Conservation (phyloP, 2,797 vertebrate species). For the Macropodus opercularis region DNA sequence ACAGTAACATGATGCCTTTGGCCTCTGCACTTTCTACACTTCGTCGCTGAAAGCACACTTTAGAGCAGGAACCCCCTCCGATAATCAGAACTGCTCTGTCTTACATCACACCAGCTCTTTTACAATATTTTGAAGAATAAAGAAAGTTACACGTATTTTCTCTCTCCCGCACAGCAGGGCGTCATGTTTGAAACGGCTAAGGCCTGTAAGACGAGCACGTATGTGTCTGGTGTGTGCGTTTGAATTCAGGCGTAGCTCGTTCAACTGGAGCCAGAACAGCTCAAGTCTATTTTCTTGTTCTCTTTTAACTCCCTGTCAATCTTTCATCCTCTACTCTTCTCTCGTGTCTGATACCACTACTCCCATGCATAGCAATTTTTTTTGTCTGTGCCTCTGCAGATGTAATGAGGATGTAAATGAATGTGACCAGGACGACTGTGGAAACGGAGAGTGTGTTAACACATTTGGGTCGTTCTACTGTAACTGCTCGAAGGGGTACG, state of each 20-base stretch:
- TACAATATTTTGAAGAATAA: conserved; percentile 48
- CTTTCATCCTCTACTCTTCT: conserved; percentile 35
- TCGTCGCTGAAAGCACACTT: conserved; percentile 30
- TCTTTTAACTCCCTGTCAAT: conserved; percentile 19
- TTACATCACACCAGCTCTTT: conserved; percentile 14
- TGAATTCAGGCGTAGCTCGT: conserved; percentile 15
- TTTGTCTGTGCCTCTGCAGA: conserved; percentile 70
- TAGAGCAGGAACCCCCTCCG: background rate
- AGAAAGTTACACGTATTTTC: conserved; percentile 38
- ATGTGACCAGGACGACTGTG: conserved; percentile 87
- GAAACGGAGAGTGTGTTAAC: conserved; percentile 89
- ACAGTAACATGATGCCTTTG: no score
- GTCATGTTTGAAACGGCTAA: conserved; percentile 44
- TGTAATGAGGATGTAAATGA: conserved; percentile 93
- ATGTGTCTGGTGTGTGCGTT: conserved; percentile 5
- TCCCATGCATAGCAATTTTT: conserved; percentile 14
- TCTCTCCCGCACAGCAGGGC: conserved; percentile 43
- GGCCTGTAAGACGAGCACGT: conserved; percentile 12
- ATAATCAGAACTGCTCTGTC: conserved; percentile 27
- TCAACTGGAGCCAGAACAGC: conserved; percentile 21
- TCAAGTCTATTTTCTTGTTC: conserved; percentile 22
- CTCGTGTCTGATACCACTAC: conserved; percentile 18
- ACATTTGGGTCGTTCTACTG: conserved; percentile 91
- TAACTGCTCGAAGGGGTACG: conserved; percentile 91
- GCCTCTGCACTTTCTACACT: conserved; percentile 11